Percentiles rank a stretch among this genome's conserved stretches.
Evolutionary conservation across 2,888 invertebrate species (phyloP).

Genomic region (Stomorhina lunata): DNA sequence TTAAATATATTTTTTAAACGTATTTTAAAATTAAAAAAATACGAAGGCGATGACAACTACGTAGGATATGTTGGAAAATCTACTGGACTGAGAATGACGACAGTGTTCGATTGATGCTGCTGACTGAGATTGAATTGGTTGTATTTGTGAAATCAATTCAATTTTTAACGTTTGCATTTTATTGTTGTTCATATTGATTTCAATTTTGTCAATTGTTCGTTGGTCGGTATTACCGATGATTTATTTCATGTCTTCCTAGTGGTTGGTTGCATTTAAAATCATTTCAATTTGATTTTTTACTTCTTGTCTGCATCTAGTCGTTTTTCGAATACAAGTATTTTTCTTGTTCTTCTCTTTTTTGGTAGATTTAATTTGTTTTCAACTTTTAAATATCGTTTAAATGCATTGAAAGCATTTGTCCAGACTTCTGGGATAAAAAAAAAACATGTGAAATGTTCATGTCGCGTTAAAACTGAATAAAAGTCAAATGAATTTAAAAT

Average conservation of each 20-base stretch:
- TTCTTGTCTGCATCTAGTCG: constrained; percentile 56
- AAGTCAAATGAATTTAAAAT: constrained; percentile 1
- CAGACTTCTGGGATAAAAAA: not conserved
- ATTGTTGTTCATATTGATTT: constrained; percentile 65
- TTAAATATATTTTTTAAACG: constrained; percentile 38
- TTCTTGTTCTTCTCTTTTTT: constrained; percentile 22
- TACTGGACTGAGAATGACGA: not conserved
- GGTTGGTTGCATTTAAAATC: constrained; percentile 56
- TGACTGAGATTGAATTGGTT: constrained; percentile 37
- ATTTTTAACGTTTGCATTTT: constrained; percentile 59
- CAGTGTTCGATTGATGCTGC: not conserved
- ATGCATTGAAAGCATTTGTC: constrained; percentile 36
- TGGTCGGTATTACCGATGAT: constrained; percentile 55
- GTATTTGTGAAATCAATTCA: constrained; percentile 59
- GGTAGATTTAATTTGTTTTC: not conserved
- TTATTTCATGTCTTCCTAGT: constrained; percentile 58
- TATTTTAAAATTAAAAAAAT: constrained; percentile 43
- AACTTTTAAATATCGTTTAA: constrained; percentile 22
- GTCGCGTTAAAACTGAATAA: not conserved
- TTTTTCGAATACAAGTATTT: constrained; percentile 44
- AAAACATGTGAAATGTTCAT: not conserved
- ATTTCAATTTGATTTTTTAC: constrained; percentile 63
- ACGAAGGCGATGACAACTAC: constrained; percentile 3
- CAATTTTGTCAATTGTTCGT: constrained; percentile 60
- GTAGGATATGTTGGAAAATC: not conserved